phyloP scores from a whole-genome alignment of 2,113 vertebrate species.

The Chlorodrepanis virens region DNA sequence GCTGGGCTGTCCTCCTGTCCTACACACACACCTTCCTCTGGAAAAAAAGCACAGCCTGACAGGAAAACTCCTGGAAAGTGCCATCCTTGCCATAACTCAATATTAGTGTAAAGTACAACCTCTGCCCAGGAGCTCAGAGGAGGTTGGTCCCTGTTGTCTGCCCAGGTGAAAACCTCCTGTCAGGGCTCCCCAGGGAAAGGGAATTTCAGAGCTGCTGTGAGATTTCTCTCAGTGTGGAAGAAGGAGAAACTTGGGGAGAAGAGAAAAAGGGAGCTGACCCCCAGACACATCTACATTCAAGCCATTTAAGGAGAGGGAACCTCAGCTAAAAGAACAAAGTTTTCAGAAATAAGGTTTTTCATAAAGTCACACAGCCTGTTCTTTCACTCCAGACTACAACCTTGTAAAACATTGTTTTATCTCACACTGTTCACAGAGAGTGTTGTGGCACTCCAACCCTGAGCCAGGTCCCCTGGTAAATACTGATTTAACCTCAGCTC shows the following conservation, averaged over 20 bases:
- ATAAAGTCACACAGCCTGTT: neutral
- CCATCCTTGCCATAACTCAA: neutral
- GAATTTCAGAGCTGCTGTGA: neutral
- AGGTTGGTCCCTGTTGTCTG: neutral
- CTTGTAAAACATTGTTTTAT: neutral
- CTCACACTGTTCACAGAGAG: neutral
- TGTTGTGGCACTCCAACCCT: neutral
- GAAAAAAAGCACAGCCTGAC: neutral
- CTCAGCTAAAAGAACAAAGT: neutral
- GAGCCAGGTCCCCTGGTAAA: neutral
- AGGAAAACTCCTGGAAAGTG: neutral
- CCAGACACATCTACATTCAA: neutral
- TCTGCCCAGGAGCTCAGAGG: neutral
- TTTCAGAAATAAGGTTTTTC: neutral
- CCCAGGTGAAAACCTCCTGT: neutral
- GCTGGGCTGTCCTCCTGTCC: neutral
- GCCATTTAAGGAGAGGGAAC: neutral
- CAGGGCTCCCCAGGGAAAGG: neutral
- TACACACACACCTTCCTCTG: rapidly evolving
- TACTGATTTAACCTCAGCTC: neutral
- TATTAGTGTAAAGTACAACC: neutral
- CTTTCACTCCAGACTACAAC: neutral
- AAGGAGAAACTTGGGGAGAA: neutral
- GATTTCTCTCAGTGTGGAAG: neutral
- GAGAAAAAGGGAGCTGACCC: neutral